Evolutionary conservation across 2,113 vertebrate genomes (phyloP).

Genomic region (Elaphurus davidianus): DNA sequence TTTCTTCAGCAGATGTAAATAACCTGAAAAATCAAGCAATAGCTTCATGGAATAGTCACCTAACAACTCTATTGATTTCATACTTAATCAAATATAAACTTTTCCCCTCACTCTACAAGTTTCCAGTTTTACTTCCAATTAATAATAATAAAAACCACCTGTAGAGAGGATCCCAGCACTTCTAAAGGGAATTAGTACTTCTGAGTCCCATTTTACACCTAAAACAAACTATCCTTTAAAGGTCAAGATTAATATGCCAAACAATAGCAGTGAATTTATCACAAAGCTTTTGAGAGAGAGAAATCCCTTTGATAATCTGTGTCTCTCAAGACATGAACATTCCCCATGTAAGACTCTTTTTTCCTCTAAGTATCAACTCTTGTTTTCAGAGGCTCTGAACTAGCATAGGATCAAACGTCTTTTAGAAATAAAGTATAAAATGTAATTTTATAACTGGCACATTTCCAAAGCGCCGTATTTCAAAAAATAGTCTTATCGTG

Average conservation of each 20-base stretch:
- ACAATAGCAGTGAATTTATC: not conserved
- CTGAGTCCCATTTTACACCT: not conserved
- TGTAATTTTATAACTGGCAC: not conserved
- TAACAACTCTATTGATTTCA: not conserved
- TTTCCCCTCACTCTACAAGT: not conserved
- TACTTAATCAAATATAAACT: not conserved
- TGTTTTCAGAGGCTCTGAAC: not conserved
- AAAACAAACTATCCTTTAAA: not conserved
- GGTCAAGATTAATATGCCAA: not conserved
- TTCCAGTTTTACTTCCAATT: not conserved
- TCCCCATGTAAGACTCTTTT: not conserved
- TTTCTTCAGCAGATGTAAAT: conserved; percentile 84
- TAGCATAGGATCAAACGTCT: not conserved
- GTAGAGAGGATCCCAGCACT: not conserved
- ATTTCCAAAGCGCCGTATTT: not conserved
- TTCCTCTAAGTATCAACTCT: not conserved
- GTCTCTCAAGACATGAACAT: not conserved
- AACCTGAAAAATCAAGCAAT: conserved; percentile 72
- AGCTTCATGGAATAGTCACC: not conserved
- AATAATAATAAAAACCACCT: not conserved
- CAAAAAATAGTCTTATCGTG: not conserved
- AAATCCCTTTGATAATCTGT: not conserved
- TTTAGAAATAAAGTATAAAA: conserved; percentile 22
- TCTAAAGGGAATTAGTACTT: not conserved
- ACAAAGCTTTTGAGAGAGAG: not conserved